Conservation (phyloP, 2,888 invertebrate genomes). For the Drosophila incognita region DNA sequence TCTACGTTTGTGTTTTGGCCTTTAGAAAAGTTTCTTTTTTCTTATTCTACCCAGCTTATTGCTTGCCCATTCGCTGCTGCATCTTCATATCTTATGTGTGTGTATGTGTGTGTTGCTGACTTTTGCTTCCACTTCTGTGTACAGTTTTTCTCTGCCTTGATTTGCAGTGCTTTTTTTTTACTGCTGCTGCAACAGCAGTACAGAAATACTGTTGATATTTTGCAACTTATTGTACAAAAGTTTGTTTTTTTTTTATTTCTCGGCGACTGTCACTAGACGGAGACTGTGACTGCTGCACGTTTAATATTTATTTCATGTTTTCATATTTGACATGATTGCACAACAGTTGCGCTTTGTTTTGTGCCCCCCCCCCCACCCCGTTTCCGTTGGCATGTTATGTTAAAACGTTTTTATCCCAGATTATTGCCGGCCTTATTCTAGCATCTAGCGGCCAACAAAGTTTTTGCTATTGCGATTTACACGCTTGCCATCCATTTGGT, state of each 20-base stretch:
- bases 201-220: slow-evolving; percentile 65
- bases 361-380: not conserved
- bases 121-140: slow-evolving; percentile 7
- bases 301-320: slow-evolving; percentile 82
- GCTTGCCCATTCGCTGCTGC: slow-evolving; percentile 38
- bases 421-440: slow-evolving; percentile 35
- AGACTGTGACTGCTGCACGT: slow-evolving; percentile 52
- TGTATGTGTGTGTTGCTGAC: slow-evolving; percentile 14
- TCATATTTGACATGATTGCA: slow-evolving; percentile 80
- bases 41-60: slow-evolving; percentile 23
- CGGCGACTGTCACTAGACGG: not conserved
- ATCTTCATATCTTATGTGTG: slow-evolving; percentile 22
- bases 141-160: slow-evolving; percentile 16
- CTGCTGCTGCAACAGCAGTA: slow-evolving; percentile 41
- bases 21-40: slow-evolving; percentile 33
- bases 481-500: slow-evolving; percentile 53
- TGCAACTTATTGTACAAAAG: slow-evolving; percentile 68
- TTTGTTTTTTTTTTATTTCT: slow-evolving; percentile 38
- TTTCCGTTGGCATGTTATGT: not conserved
- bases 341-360: slow-evolving; percentile 58
- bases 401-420: slow-evolving; percentile 36
- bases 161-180: slow-evolving; percentile 22
- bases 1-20: slow-evolving; percentile 40
- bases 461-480: slow-evolving; percentile 40
- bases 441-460: slow-evolving; percentile 25